Percentiles rank a stretch among this genome's conserved stretches.
Conservation (phyloP, 2,888 invertebrate genomes). For the Gymnocheta viridis region DNA sequence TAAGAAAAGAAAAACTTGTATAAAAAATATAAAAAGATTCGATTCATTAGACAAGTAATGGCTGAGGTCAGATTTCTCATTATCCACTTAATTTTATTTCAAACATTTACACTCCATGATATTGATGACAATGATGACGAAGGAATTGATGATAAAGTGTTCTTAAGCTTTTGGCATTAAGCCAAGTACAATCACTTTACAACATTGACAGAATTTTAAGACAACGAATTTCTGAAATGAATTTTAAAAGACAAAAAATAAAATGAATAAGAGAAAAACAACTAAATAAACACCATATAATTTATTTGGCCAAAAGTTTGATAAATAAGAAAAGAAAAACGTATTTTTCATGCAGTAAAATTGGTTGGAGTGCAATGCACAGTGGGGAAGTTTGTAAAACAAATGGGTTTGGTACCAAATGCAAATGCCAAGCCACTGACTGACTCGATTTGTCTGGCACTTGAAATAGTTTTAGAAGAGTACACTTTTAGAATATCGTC, state of each 20-base stretch:
- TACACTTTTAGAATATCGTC: too few relatives aligned
- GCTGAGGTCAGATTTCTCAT: slow-evolving; percentile 26
- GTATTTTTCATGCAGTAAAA: background rate
- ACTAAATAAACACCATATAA: too few relatives aligned
- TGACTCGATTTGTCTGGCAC: background rate
- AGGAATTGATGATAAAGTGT: slow-evolving; percentile 23
- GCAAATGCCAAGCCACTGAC: background rate
- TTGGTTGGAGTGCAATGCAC: background rate
- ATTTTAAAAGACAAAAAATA: slow-evolving; percentile 7
- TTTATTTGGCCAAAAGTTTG: slow-evolving; percentile 1
- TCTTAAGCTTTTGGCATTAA: slow-evolving; percentile 21
- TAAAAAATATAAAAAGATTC: background rate
- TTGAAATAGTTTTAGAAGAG: too few relatives aligned
- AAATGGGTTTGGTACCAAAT: background rate
- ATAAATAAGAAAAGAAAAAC: background rate
- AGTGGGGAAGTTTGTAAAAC: background rate
- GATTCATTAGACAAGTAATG: background rate
- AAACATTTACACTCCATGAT: background rate
- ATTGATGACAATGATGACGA: slow-evolving; percentile 3
- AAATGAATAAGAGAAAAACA: background rate
- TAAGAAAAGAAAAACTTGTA: background rate
- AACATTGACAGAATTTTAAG: slow-evolving; percentile 6
- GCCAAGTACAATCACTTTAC: slow-evolving; percentile 21
- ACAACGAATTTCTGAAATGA: slow-evolving; percentile 8
- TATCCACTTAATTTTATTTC: slow-evolving; percentile 15